Conservation (phyloP, 2,888 invertebrate genomes). For the Meganola albula region DNA sequence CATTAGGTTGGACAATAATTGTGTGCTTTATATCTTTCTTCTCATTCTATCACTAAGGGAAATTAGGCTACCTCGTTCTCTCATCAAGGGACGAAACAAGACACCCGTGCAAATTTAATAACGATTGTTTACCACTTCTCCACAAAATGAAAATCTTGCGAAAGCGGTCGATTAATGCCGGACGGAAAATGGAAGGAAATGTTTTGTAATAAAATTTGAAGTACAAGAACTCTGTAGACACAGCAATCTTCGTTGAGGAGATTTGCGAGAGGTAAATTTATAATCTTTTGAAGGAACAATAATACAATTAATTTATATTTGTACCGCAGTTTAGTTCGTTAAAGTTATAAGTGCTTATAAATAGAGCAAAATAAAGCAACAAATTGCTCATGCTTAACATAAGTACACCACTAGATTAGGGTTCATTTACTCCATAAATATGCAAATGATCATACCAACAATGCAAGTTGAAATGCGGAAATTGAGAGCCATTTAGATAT, state of each 20-base stretch:
- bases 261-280: conserved; percentile 14
- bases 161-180: conserved; percentile 53
- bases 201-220: conserved; percentile 29
- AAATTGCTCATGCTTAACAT: no score
- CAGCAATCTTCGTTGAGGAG: conserved; percentile 13
- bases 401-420: no score
- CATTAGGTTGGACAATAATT: conserved; percentile 56
- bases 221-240: conserved; percentile 14
- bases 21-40: conserved; percentile 43
- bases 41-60: conserved; percentile 43
- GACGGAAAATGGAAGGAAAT: conserved; percentile 34
- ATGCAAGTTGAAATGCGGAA: conserved; percentile 5
- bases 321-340: no score
- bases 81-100: conserved; percentile 50
- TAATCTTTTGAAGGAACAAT: conserved; percentile 16
- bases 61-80: conserved; percentile 50
- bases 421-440: conserved; percentile 6
- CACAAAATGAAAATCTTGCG: conserved; percentile 59
- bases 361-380: no score
- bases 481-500: not conserved
- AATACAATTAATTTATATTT: no score
- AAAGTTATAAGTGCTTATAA: no score
- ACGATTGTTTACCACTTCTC: conserved; percentile 71
- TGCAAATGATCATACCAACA: conserved; percentile 6
- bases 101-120: conserved; percentile 73